Conservation (phyloP, 2,113 vertebrate species). For the Oryzias curvinotus region DNA sequence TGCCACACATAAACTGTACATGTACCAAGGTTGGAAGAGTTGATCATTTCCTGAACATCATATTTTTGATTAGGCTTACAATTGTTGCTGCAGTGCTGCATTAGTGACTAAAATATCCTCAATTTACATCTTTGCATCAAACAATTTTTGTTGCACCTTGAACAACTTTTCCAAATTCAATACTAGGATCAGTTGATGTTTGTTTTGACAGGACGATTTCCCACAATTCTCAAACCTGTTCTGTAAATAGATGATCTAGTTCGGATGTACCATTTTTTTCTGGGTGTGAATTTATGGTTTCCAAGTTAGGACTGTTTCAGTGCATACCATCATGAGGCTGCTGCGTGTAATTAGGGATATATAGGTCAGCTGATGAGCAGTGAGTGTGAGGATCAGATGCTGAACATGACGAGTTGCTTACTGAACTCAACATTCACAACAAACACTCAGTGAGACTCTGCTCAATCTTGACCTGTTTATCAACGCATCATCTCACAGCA, state of each 20-base stretch:
- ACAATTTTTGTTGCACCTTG: too few relatives aligned
- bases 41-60: constrained; percentile 24
- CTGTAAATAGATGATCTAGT: constrained; percentile 9
- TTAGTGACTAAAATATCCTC: not conserved
- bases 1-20: constrained; percentile 44
- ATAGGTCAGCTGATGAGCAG: constrained; percentile 76
- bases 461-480: constrained; percentile 47
- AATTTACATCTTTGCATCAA: too few relatives aligned
- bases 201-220: not conserved
- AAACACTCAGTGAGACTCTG: constrained; percentile 1
- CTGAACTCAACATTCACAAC: constrained; percentile 39
- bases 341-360: constrained; percentile 71
- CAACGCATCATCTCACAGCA: constrained; percentile 35
- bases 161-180: too few relatives aligned
- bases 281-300: constrained; percentile 27
- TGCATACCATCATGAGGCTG: constrained; percentile 38
- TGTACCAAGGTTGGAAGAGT: constrained; percentile 24
- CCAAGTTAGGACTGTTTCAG: constrained; percentile 24
- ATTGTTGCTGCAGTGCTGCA: not conserved
- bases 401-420: constrained; percentile 65
- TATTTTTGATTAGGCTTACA: not conserved
- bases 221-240: constrained; percentile 16
- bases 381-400: constrained; percentile 73
- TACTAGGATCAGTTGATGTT: not conserved
- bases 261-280: constrained; percentile 5